Conservation (phyloP, 2,113 vertebrate species). For the Crocuta crocuta region DNA sequence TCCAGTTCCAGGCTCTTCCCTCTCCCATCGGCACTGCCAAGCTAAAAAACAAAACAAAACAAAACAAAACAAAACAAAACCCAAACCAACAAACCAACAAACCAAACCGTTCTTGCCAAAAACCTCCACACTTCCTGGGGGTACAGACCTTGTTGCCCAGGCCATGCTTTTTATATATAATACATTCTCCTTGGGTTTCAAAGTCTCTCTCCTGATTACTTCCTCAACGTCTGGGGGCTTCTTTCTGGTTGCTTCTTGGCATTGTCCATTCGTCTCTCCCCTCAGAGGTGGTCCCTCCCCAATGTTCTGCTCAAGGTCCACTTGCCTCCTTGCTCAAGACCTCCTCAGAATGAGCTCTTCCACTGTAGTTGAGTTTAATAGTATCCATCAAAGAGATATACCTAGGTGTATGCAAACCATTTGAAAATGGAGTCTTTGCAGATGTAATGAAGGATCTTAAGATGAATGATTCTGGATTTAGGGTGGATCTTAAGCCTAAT, state of each 20-base stretch:
- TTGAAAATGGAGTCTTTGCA: background rate
- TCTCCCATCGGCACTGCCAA: background rate
- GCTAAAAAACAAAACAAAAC: background rate
- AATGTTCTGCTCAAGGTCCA: background rate
- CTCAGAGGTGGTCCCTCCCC: background rate
- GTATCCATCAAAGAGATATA: background rate
- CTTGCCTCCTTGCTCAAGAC: background rate
- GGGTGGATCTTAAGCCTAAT: background rate
- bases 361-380: background rate
- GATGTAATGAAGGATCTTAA: background rate
- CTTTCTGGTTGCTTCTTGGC: background rate
- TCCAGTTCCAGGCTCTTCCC: background rate
- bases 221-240: background rate
- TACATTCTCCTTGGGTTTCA: background rate
- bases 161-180: background rate
- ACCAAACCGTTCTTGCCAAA: background rate
- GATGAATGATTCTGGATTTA: background rate
- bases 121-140: background rate
- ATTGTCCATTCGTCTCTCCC: background rate
- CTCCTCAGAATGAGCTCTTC: background rate
- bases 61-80: background rate
- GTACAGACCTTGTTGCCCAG: rapidly evolving
- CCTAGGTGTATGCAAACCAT: background rate
- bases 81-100: too few relatives aligned
- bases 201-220: background rate